Evolutionary conservation across 2,888 invertebrate species (phyloP).

Genomic region (Vandiemenella viatica): DNA sequence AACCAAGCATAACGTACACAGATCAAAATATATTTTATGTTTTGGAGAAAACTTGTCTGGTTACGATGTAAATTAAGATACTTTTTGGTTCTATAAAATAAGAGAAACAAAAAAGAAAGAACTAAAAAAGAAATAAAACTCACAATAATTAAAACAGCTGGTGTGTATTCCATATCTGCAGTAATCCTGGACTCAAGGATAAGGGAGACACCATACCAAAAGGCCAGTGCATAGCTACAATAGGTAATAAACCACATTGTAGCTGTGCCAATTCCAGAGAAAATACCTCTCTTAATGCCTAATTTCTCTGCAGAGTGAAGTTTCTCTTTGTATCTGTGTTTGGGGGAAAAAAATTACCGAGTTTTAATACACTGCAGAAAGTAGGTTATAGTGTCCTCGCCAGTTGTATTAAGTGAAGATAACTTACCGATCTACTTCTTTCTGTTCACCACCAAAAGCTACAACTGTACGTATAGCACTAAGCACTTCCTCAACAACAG

Average conservation of each 20-base stretch:
- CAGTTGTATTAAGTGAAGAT: too few relatives aligned
- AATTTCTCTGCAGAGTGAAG: slow-evolving; percentile 17
- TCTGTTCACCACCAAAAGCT: slow-evolving; percentile 27
- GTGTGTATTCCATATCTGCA: slow-evolving; percentile 21
- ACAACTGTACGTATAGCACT: slow-evolving; percentile 26
- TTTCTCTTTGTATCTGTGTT: slow-evolving; percentile 22
- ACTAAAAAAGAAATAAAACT: slow-evolving; percentile 15
- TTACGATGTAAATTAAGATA: too few relatives aligned
- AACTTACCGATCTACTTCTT: slow-evolving; percentile 26
- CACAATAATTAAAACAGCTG: slow-evolving; percentile 24
- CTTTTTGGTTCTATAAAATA: too few relatives aligned
- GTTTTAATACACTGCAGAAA: not conserved
- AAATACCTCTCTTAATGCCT: slow-evolving; percentile 20
- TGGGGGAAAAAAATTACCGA: not conserved
- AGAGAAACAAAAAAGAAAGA: too few relatives aligned
- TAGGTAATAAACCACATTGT: slow-evolving; percentile 26
- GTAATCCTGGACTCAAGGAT: slow-evolving; percentile 23
- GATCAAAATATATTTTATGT: too few relatives aligned
- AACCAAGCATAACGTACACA: too few relatives aligned
- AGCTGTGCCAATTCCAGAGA: slow-evolving; percentile 22
- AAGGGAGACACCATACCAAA: slow-evolving; percentile 30
- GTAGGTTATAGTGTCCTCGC: not conserved
- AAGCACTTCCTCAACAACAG: slow-evolving; percentile 27
- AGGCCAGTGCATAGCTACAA: slow-evolving; percentile 27
- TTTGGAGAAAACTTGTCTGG: too few relatives aligned